Evolutionary conservation across 2,113 vertebrate species (phyloP).

Genomic region (Kryptolebias marmoratus): DNA sequence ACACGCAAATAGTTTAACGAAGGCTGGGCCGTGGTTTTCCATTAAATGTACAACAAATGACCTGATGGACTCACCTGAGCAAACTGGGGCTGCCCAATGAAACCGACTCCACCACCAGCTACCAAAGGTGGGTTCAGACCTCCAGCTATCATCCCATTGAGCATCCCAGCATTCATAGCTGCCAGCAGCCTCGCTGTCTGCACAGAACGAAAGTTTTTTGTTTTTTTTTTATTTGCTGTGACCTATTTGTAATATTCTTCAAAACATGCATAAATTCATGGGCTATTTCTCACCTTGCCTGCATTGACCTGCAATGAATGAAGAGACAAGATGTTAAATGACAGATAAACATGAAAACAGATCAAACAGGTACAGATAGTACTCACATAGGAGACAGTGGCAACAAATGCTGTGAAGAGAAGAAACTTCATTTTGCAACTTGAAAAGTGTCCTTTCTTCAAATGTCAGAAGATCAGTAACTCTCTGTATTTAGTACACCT

Average conservation of each 20-base stretch:
- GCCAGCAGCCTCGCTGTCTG: slow-evolving; percentile 64
- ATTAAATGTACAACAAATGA: background rate
- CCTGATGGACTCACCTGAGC: slow-evolving; percentile 58
- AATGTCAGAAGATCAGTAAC: slow-evolving; percentile 19
- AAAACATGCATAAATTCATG: background rate
- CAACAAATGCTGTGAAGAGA: slow-evolving; percentile 46
- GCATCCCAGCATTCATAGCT: slow-evolving; percentile 57
- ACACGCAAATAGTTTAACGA: background rate
- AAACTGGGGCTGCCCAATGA: slow-evolving; percentile 64
- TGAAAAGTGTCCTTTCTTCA: slow-evolving; percentile 7
- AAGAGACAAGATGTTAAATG: slow-evolving; percentile 24
- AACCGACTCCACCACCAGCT: slow-evolving; percentile 48
- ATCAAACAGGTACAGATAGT: slow-evolving; percentile 18
- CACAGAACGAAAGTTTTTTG: background rate
- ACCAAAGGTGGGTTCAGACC: slow-evolving; percentile 60
- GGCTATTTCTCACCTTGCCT: slow-evolving; percentile 64
- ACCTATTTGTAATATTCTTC: background rate
- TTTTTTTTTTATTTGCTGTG: background rate
- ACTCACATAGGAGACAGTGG: slow-evolving; percentile 61
- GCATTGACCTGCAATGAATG: slow-evolving; percentile 59
- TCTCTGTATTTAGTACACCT: slow-evolving; percentile 35
- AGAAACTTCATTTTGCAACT: slow-evolving; percentile 65
- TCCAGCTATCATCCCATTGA: slow-evolving; percentile 42
- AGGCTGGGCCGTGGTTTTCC: background rate
- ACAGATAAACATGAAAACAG: slow-evolving; percentile 15